Base-by-base conservation (phyloP, 2,888 invertebrate genomes). In the Hartigia nigra region DNA sequence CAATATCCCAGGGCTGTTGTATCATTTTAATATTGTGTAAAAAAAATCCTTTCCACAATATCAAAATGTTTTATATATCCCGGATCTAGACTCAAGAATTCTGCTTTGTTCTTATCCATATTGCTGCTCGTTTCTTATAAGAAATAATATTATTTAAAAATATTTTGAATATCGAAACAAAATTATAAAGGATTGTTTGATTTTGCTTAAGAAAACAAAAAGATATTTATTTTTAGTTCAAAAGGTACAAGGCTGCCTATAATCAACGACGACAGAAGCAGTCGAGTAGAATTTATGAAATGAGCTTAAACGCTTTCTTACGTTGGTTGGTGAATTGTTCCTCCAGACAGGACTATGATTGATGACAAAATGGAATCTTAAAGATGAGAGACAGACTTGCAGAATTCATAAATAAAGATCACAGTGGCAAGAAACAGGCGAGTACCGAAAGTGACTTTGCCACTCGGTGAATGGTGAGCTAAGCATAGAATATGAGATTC, bases 391-490 rank as follows among this genome's bases (percentile, higher is more conserved):
- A 34, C 72, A 72, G 72, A 72, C 31, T 23, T 34, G 12, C 72
- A 34, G 31, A 32, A 55, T 77, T 79, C 80, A 77, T 80, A 82
- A 82, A 84, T 81, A 83, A 82, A 75, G 79, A 81, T 82, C 81
- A 79, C 79, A 78, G 81, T 75, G 75, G 80, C 31, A 72, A 72
- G 72, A 72, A 72, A 34, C 72, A 12, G 72, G 32, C 72, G 31
- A 72, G 14, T 14, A 31, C 31, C 72, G 72, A 72, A 34, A 72
- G 12, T 72, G 72, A 72, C 32, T 72, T 72, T 72, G 31, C 72
- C 55, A 55, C 23, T 55, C 23, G 23, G 23, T 23, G 23, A 55
- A 55, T 9, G 9, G 2, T 23, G 23, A 5, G 23, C 5, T 55
- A 55, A 55, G 23, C 23, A 23, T 2, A 55, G 55, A 55, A 55